Conservation (phyloP, 2,113 vertebrate genomes). For the Xyrauchen texanus region DNA sequence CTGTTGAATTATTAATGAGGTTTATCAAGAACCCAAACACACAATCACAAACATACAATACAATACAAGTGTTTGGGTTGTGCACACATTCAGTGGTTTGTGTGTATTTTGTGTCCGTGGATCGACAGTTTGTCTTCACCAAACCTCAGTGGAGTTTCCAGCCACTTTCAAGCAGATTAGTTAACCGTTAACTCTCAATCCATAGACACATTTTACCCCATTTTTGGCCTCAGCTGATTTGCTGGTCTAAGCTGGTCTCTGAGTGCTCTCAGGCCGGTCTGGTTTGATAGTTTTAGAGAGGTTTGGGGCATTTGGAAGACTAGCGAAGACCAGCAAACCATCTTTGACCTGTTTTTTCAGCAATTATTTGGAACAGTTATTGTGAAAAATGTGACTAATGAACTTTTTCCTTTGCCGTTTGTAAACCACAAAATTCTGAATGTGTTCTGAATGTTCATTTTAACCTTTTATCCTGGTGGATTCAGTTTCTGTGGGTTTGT, state of each 20-base stretch:
- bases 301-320: no score
- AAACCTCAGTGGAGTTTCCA: no score
- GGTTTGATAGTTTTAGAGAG: no score
- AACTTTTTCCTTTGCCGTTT: constrained; percentile 57
- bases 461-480: constrained; percentile 53
- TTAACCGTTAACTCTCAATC: background rate
- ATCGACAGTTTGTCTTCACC: constrained; percentile 16
- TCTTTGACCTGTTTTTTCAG: no score
- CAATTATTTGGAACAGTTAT: no score
- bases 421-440: constrained; percentile 44
- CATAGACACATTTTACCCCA: background rate
- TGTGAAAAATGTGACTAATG: constrained; percentile 44
- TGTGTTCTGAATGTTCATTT: constrained; percentile 58
- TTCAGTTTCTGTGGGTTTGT: constrained; percentile 45
- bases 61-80: background rate
- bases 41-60: no score
- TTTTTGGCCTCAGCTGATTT: background rate
- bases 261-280: no score
- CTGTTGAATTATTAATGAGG: background rate
- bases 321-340: no score
- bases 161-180: no score
- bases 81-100: background rate
- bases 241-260: no score
- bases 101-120: background rate
- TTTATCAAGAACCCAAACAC: background rate